A percentile compares a stretch with the other conserved stretches of the same genome.
phyloP scores from a whole-genome alignment of 2,888 invertebrate genomes.

The Ceramica pisi region DNA sequence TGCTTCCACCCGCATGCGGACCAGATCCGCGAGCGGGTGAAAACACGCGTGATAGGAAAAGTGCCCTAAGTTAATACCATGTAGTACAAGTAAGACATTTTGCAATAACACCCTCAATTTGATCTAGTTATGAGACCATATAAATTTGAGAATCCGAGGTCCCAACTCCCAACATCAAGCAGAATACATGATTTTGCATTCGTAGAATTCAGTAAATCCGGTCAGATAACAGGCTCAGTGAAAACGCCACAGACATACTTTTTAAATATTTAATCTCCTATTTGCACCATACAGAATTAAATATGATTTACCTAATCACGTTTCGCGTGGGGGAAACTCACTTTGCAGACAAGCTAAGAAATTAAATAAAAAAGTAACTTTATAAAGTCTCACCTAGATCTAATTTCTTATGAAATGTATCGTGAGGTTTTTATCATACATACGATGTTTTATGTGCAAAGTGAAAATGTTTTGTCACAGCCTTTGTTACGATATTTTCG shows the following conservation, averaged over 20 bases:
- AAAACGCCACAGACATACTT: neutral
- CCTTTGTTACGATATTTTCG: neutral
- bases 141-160: too few relatives aligned
- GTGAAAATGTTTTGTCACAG: constrained; percentile 22
- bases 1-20: too few relatives aligned
- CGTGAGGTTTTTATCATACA: constrained; percentile 17
- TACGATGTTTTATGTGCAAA: constrained; percentile 5
- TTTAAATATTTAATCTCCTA: constrained; percentile 13
- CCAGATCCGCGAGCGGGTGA: too few relatives aligned
- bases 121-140: too few relatives aligned
- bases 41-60: too few relatives aligned
- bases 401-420: constrained; percentile 36
- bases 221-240: neutral
- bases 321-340: neutral
- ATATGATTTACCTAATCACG: constrained; percentile 10
- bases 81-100: too few relatives aligned
- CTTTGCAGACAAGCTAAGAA: neutral
- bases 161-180: neutral
- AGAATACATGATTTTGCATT: neutral
- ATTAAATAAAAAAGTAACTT: constrained; percentile 10
- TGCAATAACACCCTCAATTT: too few relatives aligned
- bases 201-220: neutral
- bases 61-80: too few relatives aligned
- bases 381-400: constrained; percentile 24
- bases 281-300: constrained; percentile 29